Base-by-base conservation (phyloP, 2,797 vertebrate species). In the Siniperca obscura region DNA sequence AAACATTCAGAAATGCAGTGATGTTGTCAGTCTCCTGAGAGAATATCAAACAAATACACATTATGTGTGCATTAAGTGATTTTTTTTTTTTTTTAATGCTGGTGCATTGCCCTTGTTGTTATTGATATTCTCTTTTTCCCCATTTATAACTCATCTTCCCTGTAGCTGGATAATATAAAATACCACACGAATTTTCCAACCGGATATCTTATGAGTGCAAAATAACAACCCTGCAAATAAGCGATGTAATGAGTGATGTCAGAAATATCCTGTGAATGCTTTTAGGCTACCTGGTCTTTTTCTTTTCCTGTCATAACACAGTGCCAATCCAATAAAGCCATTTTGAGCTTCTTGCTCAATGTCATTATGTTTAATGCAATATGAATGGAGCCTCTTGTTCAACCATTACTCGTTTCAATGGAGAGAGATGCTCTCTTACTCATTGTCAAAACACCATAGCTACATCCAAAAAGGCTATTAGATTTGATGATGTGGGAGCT, bases 281-380 rank as follows among this genome's bases (percentile, higher is more conserved):
- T 86, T 88, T 78, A 75, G 25, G 46, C 66, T 69, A 3, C 52
- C 48, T 81, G 36, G 11, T 64, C 53, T 36, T 68, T 69, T 53
- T n/a, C 53, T 44, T 53, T 82, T 80, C 76, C 86, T 67, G 76
- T 71, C 40, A 78, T 61, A 70, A 76, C 61, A 53, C 66, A 27
- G 11, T 21, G 65, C 70, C 60, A 82, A 81, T 90, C 67, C 73
- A 87, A 78, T 86, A 85, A 84, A 84, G 36, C 69, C 69, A n/a
- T 82, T 76, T 52, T 36, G 53, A 81, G 78, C 82, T 56, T 79
- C 48, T 76, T 52, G 60, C 52, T 85, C 67, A 67, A 56, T 80
- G 75, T 81, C 71, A 84, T 92, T 88, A 87, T 0, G 1, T 81
- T 86, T 76, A 78, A 78, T 90, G 50, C 38, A 72, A 68, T 74